Base-by-base conservation (phyloP, 2,797 vertebrate genomes). In the Cirrhinus mrigala region DNA sequence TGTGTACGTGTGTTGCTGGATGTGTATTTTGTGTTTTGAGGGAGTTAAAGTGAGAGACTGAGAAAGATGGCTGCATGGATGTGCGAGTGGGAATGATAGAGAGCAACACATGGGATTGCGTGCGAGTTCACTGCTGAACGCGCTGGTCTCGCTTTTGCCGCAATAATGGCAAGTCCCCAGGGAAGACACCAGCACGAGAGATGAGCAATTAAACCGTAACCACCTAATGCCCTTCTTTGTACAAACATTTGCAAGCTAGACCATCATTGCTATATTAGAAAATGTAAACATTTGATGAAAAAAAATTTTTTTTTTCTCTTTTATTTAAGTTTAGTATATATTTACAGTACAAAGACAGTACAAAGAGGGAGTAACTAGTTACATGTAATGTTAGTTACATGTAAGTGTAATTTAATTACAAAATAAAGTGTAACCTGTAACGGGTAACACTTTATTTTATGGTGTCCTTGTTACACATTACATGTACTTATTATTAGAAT, bases 131-230 rank as follows among this genome's bases (percentile, higher is more conserved):
- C 64, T 62, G 4, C 75, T 70, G 46, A 76, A 70, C 60, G 52
- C 33, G 8, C 69, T 77, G 64, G 62, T 68, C 66, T 52, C 18
- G 22, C 56, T 79, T 79, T 33, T 46, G 75, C 62, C 20, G 33
- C 66, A 54, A 56, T 60, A 71, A 85, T 54, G 24, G 4, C 40
- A 48, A 24, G 14, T 50, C 52, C 24, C 40, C 18, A 24, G 75
- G 56, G 52, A 79, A 48, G 37, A 78, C 66, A 50, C 52, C 75
- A 79, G 24, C 27, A 50, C 18, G 2, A n/a, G 46, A 33, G 68
- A 58, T 71, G 14, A 71, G 37, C 52, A 82, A 82, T 82, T 15
- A 58, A 82, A 71, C 52, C 56, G 48, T 58, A 71, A 58, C 11
- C 14, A 7, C 24, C 29, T 54, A 69, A 69, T 40, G 52, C 22